A percentile compares a stretch with the other conserved stretches of the same genome.
These are phyloP conservation scores for Pseudochirops cupreus DNA, from an alignment of 2,797 vertebrate genomes.

Conservation along the genomic window DNA sequence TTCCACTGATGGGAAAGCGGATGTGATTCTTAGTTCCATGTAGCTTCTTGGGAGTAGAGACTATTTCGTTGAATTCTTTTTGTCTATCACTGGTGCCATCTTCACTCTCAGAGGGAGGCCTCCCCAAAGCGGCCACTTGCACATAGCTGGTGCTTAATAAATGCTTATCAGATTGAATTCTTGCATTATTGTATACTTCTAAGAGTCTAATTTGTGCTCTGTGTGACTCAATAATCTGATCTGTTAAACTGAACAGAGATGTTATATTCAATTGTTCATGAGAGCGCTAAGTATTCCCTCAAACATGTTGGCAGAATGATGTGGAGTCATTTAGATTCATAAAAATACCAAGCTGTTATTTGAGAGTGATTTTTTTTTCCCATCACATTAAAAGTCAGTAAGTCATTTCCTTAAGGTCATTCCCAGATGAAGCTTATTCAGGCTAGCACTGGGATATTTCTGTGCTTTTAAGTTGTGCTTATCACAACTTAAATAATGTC, in stretches of 20 bases:
- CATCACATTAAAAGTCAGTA: not conserved
- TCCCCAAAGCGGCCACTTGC: not conserved
- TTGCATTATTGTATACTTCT: not conserved
- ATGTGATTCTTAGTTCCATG: no score
- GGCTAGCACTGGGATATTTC: not conserved
- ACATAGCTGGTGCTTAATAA: not conserved
- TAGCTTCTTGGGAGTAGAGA: no score
- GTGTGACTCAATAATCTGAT: not conserved
- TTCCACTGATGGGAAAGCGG: no score
- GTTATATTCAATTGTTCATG: not conserved
- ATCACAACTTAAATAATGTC: conserved; percentile 60
- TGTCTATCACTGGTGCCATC: no score
- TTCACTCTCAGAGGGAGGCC: not conserved
- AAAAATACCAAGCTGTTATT: not conserved
- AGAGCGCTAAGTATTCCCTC: not conserved
- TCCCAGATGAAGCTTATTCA: not conserved
- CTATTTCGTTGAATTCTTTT: no score
- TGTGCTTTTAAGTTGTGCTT: conserved; percentile 27
- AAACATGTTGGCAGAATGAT: not conserved
- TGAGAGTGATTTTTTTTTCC: not conserved
- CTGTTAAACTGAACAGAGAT: not conserved
- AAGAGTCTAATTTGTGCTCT: not conserved
- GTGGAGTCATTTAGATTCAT: not conserved
- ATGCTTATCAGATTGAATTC: not conserved
- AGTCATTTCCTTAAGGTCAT: not conserved